Evolutionary conservation across 2,888 invertebrate genomes (phyloP).

Genomic region (Apotomis capreana): DNA sequence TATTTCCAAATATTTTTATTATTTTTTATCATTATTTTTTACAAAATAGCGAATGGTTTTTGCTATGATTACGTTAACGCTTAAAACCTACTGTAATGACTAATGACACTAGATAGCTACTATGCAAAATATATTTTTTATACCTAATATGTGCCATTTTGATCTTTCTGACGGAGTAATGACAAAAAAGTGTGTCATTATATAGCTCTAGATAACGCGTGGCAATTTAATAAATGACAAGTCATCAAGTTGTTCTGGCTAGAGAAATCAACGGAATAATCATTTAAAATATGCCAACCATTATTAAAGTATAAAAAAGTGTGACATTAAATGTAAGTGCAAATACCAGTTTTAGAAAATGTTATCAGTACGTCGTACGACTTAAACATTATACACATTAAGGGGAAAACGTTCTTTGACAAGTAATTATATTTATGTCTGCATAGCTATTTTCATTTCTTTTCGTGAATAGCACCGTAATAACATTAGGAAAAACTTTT

Average conservation of each 20-base stretch:
- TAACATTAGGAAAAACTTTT: not conserved
- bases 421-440: too few relatives aligned
- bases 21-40: too few relatives aligned
- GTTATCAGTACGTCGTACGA: not conserved
- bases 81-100: not conserved
- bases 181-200: slow-evolving; percentile 23
- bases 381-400: too few relatives aligned
- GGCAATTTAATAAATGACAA: slow-evolving; percentile 34
- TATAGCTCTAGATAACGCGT: slow-evolving; percentile 27
- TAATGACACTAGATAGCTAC: not conserved
- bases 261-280: slow-evolving; percentile 32
- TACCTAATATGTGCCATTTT: slow-evolving; percentile 32
- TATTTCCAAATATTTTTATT: too few relatives aligned
- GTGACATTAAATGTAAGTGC: slow-evolving; percentile 18
- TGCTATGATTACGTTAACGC: not conserved
- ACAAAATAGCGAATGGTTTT: not conserved
- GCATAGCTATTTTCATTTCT: too few relatives aligned
- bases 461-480: too few relatives aligned
- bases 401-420: too few relatives aligned
- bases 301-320: slow-evolving; percentile 16
- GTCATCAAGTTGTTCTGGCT: slow-evolving; percentile 41
- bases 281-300: slow-evolving; percentile 45
- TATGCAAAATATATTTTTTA: slow-evolving; percentile 3
- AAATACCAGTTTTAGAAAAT: slow-evolving; percentile 2
- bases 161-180: not conserved